Evolutionary conservation across 2,888 invertebrate species (phyloP), one percentile per base, ranked within the genome.

Genomic region (Tenthredo mesomela): DNA sequence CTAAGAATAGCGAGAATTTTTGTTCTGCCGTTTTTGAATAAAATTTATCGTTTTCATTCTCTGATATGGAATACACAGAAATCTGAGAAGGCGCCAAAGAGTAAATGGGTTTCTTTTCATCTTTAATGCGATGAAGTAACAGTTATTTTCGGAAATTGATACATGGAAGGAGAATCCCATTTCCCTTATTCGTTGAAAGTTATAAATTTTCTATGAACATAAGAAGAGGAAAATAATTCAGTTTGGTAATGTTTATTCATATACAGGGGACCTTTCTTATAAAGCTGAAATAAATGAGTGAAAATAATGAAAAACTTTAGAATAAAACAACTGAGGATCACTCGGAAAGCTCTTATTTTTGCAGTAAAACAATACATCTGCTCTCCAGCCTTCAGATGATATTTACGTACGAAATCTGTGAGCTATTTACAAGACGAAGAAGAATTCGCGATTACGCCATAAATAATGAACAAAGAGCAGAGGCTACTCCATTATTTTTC

Each of bases 391-490:
- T 50, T 18, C 7, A n/a, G 50, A 77, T 29, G 33, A 50, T 54
- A 54, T 77, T 77, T 77, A n/a, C 54, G 29, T 77, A 21, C 18
- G 4, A 54, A 54, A 77, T 54, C 47, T n/a, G 29, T 18, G 10
- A 29, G 15, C 33, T 50, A 77, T 77, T 54, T n/a, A 15, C 50
- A 50, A 15, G 33, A 77, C 18, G 18, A 50, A 33, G 33, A 77
- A 77, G 21, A 25, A 50, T 50, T 33, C 10, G 50, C 50, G 47
- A 54, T 50, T 50, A 50, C 33, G 7, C 2, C 7, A 33, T 21
- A 77, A 77, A 77, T 77, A 54, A 77, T 54, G 77, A 54, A 54
- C 10, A 54, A 50, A 50, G 18, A 18, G 18, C 77, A 18, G 50
- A 77, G 43, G 54, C 29, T 33, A n/a, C 47, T 77, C 33, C 77